phyloP scores from a whole-genome alignment of 35 echinoderm and acorn worm species.

The Hemicentrotus pulcherrimus region DNA sequence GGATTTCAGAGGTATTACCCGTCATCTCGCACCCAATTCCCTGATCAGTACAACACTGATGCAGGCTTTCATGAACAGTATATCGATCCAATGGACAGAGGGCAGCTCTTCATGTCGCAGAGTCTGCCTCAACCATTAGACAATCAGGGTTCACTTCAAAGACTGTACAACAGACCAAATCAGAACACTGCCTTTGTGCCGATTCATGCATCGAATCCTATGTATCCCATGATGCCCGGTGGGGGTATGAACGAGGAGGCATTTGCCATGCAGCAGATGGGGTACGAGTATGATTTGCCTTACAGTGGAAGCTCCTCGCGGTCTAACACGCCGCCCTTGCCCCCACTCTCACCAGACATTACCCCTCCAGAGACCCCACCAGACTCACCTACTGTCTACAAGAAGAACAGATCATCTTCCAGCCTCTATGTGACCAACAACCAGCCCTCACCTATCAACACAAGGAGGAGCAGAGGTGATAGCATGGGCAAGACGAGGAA shows the following conservation, averaged over 20 bases:
- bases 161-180: not conserved
- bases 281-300: slow-evolving; percentile 53
- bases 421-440: slow-evolving; percentile 46
- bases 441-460: not conserved
- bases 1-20: slow-evolving; percentile 40
- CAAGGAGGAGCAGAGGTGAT: slow-evolving; percentile 37
- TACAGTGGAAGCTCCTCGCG: slow-evolving; percentile 71
- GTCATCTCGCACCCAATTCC: not conserved
- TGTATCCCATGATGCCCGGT: slow-evolving; percentile 31
- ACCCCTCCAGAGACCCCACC: slow-evolving; percentile 68
- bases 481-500: slow-evolving; percentile 43
- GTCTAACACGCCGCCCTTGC: slow-evolving; percentile 85
- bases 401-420: slow-evolving; percentile 61
- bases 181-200: slow-evolving; percentile 54
- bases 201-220: not conserved
- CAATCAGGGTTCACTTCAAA: not conserved
- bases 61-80: slow-evolving; percentile 36
- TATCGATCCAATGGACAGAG: not conserved
- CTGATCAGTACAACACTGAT: not conserved
- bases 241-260: not conserved
- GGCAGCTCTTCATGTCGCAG: slow-evolving; percentile 25
- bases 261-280: slow-evolving; percentile 13
- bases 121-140: slow-evolving; percentile 39
- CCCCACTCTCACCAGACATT: slow-evolving; percentile 76
- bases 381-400: slow-evolving; percentile 52